Conservation (phyloP, 2,888 invertebrate species). For the Germaria angustata region DNA sequence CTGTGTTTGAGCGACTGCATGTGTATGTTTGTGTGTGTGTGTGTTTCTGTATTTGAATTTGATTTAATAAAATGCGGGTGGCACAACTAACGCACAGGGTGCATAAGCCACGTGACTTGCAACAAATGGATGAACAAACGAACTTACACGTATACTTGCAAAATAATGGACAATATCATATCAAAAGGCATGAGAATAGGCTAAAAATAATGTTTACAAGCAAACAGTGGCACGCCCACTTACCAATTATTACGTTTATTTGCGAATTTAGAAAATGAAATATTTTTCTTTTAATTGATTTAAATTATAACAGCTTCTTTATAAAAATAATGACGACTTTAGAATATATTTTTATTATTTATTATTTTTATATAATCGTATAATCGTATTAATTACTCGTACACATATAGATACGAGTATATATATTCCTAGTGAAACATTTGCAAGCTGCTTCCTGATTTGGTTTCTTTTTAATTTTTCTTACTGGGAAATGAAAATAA, state of each 20-base stretch:
- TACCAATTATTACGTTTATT: constrained; percentile 29
- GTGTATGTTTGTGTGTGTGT: background rate
- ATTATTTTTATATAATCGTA: too few species aligned
- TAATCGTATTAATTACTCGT: too few species aligned
- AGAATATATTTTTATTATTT: too few species aligned
- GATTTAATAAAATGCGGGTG: constrained; percentile 62
- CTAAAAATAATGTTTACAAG: constrained; percentile 6
- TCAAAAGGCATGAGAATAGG: constrained; percentile 38
- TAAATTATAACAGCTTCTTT: background rate
- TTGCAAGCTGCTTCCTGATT: too few species aligned
- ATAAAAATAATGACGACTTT: too few species aligned
- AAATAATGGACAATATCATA: constrained; percentile 41
- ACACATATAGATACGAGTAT: too few species aligned
- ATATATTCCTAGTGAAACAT: too few species aligned
- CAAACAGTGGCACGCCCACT: constrained; percentile 67
- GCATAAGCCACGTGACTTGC: constrained; percentile 60
- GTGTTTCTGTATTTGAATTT: constrained; percentile 43
- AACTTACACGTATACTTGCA: background rate
- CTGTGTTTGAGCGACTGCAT: background rate
- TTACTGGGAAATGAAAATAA: too few species aligned
- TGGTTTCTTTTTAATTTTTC: too few species aligned
- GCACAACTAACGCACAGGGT: constrained; percentile 62
- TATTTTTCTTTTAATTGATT: constrained; percentile 5
- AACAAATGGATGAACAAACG: constrained; percentile 16
- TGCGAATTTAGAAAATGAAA: background rate